Base-by-base conservation (phyloP, 2,888 invertebrate genomes). In the Oligia fasciuncula region DNA sequence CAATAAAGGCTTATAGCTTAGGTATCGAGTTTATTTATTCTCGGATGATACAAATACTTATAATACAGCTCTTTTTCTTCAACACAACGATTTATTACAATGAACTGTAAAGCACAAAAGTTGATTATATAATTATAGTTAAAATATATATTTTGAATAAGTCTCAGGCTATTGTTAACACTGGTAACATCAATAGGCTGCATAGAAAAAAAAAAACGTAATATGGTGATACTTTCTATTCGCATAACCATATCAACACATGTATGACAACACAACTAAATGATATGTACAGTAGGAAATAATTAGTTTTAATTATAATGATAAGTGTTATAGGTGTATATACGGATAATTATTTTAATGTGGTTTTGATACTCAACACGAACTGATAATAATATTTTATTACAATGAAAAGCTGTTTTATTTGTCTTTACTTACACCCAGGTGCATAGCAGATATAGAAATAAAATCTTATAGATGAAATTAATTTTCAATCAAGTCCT, bases 311-410 rank as follows among this genome's bases (percentile, higher is more conserved):
- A 81, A 73, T 76, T 84, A 69, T 80, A 88, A 29, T 84, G 77
- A 81, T 89, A 88, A 85, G 89, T 92, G 89, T 91, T 91, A 90
- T 89, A 89, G 83, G 85, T 92, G 89, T 95, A 94, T 94, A 94
- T 93, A 94, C 91, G 89, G 90, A 92, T 91, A 90, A 91, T 89
- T 92, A 92, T 92, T 91, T 91, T 94, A 94, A 93, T 93, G 93
- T 95, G 96, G 94, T 95, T 95, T 96, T 95, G 96, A 96, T 96
- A 96, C 96, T 96, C 96, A 96, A 96, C 94, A 94, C 92, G 96
- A 96, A 96, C 96, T 96, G 96, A 96, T 95, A 94, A 95, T 95
- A 95, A 96, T 95, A 95, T 95, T 95, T 95, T 95, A 95, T 93
- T 93, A 94, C 91, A 90, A 89, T 87, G 83, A 84, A 79, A 57